These are phyloP conservation scores for Dasypogon diadema DNA, from an alignment of 2,888 invertebrate genomes.

Conservation along the genomic window DNA sequence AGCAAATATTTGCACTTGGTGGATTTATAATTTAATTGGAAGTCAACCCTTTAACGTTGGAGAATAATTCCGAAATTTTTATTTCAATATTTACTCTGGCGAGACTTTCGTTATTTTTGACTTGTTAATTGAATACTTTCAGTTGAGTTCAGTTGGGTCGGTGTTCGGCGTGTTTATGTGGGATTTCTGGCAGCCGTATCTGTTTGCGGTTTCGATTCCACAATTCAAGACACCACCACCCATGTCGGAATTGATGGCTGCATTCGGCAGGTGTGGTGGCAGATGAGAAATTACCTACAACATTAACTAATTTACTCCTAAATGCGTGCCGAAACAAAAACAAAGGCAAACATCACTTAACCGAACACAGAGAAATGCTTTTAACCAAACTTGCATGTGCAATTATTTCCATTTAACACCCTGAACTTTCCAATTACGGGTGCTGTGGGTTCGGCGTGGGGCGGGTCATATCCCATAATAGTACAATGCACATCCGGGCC, in stretches of 20 bases:
- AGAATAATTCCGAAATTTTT: constrained; percentile 38
- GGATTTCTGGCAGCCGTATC: not conserved
- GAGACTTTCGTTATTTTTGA: constrained; percentile 23
- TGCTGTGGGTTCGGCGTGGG: not conserved
- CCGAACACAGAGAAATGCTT: constrained; percentile 36
- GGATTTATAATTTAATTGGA: constrained; percentile 38
- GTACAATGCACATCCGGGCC: constrained; percentile 38
- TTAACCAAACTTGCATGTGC: constrained; percentile 40
- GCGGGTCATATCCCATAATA: constrained; percentile 18
- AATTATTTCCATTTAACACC: constrained; percentile 51
- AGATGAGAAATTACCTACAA: not conserved
- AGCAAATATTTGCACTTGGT: constrained; percentile 37
- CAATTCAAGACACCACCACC: not conserved
- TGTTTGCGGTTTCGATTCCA: not conserved
- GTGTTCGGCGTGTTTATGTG: not conserved
- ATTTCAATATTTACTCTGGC: constrained; percentile 35
- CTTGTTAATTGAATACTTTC: constrained; percentile 37
- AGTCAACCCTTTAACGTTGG: constrained; percentile 43
- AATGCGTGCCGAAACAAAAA: constrained; percentile 21
- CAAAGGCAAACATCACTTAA: constrained; percentile 34
- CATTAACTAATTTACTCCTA: constrained; percentile 6
- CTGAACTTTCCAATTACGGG: constrained; percentile 39
- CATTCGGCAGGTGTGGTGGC: not conserved
- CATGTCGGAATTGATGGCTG: not conserved
- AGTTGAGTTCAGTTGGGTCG: not conserved